Evolutionary conservation across 2,888 invertebrate genomes (phyloP).

Genomic region (Cetonia aurata): DNA sequence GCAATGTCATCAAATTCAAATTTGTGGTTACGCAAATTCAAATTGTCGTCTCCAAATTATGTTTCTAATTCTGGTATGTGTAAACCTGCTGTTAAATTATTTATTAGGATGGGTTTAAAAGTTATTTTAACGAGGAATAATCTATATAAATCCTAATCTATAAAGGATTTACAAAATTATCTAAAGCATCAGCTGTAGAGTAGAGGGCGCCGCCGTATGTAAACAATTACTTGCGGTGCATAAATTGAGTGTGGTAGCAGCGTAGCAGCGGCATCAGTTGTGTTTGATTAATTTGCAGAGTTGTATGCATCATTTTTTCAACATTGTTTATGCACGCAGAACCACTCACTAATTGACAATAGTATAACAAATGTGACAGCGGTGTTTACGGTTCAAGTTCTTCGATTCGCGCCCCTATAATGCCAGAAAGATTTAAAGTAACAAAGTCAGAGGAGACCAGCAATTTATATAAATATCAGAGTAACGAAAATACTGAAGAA

Average conservation of each 20-base stretch:
- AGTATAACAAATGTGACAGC: conserved; percentile 37
- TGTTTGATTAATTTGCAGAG: conserved; percentile 45
- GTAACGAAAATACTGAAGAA: conserved; percentile 41
- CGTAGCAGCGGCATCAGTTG: conserved; percentile 42
- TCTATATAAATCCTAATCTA: too few species aligned
- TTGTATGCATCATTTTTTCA: conserved; percentile 39
- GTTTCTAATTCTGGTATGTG: too few species aligned
- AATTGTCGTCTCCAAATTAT: too few species aligned
- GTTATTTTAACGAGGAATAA: too few species aligned
- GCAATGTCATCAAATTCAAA: too few species aligned
- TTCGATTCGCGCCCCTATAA: conserved; percentile 33
- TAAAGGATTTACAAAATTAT: too few species aligned
- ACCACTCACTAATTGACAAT: conserved; percentile 14
- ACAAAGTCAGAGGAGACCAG: conserved; percentile 53
- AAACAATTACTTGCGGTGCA: conserved; percentile 35
- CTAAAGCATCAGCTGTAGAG: neutral
- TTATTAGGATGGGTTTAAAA: too few species aligned
- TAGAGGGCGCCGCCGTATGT: conserved; percentile 41
- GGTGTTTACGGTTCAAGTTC: neutral
- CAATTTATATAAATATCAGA: conserved; percentile 45
- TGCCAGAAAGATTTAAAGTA: conserved; percentile 57
- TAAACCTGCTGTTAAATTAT: too few species aligned
- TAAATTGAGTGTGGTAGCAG: conserved; percentile 38
- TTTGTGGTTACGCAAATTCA: too few species aligned
- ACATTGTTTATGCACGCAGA: conserved; percentile 45